Conservation (phyloP, 2,888 invertebrate genomes). For the Endomychus coccineus region DNA sequence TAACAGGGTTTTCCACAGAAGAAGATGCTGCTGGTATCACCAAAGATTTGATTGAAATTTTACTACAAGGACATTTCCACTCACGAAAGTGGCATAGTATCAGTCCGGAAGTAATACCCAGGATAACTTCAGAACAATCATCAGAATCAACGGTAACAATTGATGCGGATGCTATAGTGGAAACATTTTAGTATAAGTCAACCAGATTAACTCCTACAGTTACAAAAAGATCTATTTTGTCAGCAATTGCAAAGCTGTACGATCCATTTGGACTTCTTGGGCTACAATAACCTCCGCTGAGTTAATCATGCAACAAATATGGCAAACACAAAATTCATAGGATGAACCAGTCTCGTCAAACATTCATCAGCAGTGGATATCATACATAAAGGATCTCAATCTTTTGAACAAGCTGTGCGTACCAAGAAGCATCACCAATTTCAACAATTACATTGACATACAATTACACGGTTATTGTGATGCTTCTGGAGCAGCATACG, state of each 20-base stretch:
- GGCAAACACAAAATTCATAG: not conserved
- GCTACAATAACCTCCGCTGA: not conserved
- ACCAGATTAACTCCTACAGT: not conserved
- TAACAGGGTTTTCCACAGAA: not conserved
- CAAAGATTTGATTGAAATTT: not conserved
- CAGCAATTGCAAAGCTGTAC: not conserved
- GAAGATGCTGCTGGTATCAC: not conserved
- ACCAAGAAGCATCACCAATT: too few species aligned
- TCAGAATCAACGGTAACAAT: too few species aligned
- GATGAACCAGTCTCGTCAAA: not conserved
- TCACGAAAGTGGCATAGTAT: not conserved
- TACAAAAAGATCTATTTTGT: slow-evolving; percentile 5
- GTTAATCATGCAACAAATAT: slow-evolving; percentile 1
- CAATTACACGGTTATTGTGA: slow-evolving; percentile 4
- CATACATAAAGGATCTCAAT: not conserved
- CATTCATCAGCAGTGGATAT: not conserved
- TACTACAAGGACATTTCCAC: not conserved
- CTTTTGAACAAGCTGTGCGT: too few species aligned
- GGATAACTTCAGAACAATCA: not conserved
- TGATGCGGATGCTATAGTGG: too few species aligned
- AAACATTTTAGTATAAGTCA: not conserved
- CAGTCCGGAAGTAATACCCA: not conserved
- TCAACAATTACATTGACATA: not conserved
- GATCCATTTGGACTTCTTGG: not conserved
- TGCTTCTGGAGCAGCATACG: not conserved